Base-by-base conservation (phyloP, 2,113 vertebrate species). In the Solenodon paradoxus region DNA sequence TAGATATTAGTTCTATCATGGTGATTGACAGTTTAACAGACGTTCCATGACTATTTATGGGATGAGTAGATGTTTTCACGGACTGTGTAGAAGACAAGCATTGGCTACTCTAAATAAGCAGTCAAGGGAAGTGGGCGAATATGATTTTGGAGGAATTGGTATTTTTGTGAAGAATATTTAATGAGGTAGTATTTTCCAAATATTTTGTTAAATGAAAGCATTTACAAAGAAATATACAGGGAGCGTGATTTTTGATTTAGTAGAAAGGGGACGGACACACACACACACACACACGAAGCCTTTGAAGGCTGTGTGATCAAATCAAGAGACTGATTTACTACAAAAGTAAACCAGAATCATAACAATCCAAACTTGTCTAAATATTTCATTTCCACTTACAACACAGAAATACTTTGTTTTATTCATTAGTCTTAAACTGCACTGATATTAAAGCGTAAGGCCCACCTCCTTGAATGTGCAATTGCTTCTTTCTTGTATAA, bases 31-130 rank as follows among this genome's bases (percentile, higher is more conserved):
- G 84, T 59, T 84, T 92, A 93, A 77, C 55, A 93, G 71, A 71
- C 72, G 30, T 38, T 95, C 85, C 59, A 15, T 88, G 49, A 64
- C 72, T 92, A 74, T 93, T 80, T 90, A 63, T 88, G 88, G 90
- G 82, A 81, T 93, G 92, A 88, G 90, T 96, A 95, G 93, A 94
- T 93, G 89, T 64, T 95, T 87, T 59, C 87, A 63, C 72, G 57
- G 92, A 61, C 57, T 93, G 72, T 75, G 93, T 90, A 51, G 79
- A 77, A 94, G 49, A n/a, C n/a, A n/a, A n/a, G n/a, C n/a, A n/a
- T n/a, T n/a, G n/a, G n/a, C n/a, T n/a, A n/a, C n/a, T n/a, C n/a
- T n/a, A n/a, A n/a, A n/a, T n/a, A n/a, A 95, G 26, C n/a, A 85
- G 66, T 89, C 66, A 59, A 64, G 28, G 42, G 24, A 74, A 75